Percentiles rank a stretch among this genome's conserved stretches.
These are phyloP conservation scores for Pedetes capensis DNA, from an alignment of 2,113 vertebrate genomes.

Conservation along the genomic window DNA sequence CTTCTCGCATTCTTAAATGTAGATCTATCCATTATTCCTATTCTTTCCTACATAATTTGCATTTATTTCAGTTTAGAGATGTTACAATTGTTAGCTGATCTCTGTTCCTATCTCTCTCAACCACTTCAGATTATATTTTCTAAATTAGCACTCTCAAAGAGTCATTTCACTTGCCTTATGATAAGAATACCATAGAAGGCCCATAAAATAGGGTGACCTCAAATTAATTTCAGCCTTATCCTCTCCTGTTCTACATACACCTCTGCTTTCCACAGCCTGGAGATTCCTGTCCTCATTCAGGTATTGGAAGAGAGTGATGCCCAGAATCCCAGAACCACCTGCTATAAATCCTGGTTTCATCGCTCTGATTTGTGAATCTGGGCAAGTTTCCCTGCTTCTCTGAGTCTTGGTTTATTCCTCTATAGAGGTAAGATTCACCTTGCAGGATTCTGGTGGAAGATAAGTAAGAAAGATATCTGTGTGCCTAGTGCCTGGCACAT, in stretches of 20 bases:
- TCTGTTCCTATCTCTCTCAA: background rate
- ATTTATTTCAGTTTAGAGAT: background rate
- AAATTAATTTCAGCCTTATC: background rate
- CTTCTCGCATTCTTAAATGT: background rate
- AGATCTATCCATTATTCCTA: background rate
- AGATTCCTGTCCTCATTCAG: fast-evolving
- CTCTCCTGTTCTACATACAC: too few species aligned
- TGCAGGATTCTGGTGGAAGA: background rate
- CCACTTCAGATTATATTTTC: background rate
- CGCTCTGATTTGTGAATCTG: background rate
- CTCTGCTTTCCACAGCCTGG: background rate
- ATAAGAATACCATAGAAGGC: background rate
- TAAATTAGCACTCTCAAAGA: background rate
- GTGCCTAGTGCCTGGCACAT: background rate
- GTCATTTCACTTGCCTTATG: background rate
- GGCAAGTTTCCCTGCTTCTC: background rate
- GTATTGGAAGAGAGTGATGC: background rate
- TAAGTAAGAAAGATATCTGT: background rate
- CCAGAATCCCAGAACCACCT: background rate
- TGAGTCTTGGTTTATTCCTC: background rate
- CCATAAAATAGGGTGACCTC: background rate
- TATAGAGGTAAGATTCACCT: background rate
- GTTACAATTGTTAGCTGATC: background rate
- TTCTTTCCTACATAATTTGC: background rate
- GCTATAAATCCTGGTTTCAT: background rate